phyloP scores from a whole-genome alignment of 2,113 vertebrate species.

The Lasiurus cinereus region DNA sequence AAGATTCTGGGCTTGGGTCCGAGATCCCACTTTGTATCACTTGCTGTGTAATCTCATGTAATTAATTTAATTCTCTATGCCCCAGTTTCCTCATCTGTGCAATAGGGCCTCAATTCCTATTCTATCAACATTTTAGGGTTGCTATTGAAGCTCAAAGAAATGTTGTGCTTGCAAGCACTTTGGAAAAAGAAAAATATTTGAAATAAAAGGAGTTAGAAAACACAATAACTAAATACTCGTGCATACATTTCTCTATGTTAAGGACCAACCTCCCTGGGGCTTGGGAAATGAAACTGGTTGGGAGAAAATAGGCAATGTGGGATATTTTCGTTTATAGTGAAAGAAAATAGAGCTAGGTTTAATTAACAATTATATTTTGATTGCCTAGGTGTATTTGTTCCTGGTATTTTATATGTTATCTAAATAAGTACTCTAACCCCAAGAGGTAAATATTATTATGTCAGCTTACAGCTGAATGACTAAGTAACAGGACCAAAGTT shows the following conservation, averaged over 20 bases:
- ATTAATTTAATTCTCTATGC: neutral
- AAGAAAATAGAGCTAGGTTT: neutral
- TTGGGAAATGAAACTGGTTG: neutral
- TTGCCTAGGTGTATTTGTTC: neutral
- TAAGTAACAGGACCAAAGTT: neutral
- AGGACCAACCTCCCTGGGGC: neutral
- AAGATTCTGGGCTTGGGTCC: neutral
- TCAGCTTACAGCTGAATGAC: neutral
- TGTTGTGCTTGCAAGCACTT: constrained; percentile 7
- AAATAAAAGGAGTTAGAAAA: constrained; percentile 30
- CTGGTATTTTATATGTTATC: constrained; percentile 34
- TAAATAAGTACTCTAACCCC: constrained; percentile 33
- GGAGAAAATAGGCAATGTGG: neutral
- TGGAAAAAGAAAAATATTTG: constrained; percentile 38
- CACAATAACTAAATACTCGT: neutral
- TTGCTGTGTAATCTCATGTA: neutral
- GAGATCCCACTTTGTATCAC: neutral
- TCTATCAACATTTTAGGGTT: neutral
- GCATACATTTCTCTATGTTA: neutral
- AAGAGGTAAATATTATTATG: neutral
- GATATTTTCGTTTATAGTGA: neutral
- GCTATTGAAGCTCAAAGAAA: constrained; percentile 19
- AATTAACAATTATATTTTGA: neutral
- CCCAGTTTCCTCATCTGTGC: neutral
- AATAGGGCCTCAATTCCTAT: neutral